Conservation (phyloP, 2,888 invertebrate species). For the Tinea semifulvella region DNA sequence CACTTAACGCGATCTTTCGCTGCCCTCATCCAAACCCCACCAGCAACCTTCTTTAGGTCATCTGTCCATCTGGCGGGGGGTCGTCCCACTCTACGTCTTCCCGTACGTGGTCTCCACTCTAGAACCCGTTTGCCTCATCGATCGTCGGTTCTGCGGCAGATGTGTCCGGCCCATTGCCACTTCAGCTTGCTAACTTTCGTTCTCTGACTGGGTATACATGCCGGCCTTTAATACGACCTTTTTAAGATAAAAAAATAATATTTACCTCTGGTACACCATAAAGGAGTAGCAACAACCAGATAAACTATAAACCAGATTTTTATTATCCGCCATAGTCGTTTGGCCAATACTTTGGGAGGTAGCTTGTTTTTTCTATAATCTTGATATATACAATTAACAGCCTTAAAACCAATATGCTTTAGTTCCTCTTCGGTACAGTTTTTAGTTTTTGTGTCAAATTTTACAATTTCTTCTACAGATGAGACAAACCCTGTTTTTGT, state of each 20-base stretch:
- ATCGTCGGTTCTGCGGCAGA: too few species aligned
- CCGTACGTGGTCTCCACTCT: too few species aligned
- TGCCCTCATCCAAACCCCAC: too few species aligned
- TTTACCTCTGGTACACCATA: slow-evolving; percentile 50
- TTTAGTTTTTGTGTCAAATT: slow-evolving; percentile 21
- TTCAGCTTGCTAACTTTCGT: too few species aligned
- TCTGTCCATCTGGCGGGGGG: too few species aligned
- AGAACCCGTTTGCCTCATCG: too few species aligned
- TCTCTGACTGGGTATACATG: too few species aligned
- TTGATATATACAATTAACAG: slow-evolving; percentile 25
- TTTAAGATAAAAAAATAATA: not conserved
- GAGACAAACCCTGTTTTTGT: slow-evolving; percentile 20
- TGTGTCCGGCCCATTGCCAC: too few species aligned
- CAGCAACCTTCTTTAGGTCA: too few species aligned
- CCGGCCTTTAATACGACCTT: too few species aligned
- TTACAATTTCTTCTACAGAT: slow-evolving; percentile 6
- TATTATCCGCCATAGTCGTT: slow-evolving; percentile 28
- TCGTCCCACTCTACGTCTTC: too few species aligned
- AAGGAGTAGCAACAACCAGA: slow-evolving; percentile 35
- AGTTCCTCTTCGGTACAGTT: slow-evolving; percentile 55
- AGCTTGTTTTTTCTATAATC: slow-evolving; percentile 21
- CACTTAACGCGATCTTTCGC: too few species aligned
- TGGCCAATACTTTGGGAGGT: slow-evolving; percentile 19
- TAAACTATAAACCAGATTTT: slow-evolving; percentile 39
- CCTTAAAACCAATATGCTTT: slow-evolving; percentile 40